Evolutionary conservation across 2,888 invertebrate species (phyloP), one percentile per base, ranked within the genome.

Genomic region (Heliconius ethilla): DNA sequence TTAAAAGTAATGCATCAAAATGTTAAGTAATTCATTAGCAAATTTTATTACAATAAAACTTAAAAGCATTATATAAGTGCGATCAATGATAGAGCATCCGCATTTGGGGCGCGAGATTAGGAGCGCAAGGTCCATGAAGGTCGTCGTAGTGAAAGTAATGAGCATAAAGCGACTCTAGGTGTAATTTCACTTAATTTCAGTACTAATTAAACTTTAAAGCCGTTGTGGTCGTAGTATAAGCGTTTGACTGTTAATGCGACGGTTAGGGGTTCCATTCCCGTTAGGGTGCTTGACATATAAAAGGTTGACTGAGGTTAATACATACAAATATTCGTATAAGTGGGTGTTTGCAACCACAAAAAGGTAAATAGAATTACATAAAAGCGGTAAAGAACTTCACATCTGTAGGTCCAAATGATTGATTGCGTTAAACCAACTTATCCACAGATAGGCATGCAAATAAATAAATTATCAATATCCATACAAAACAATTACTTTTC

Each of bases 81-180:
- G 72, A 76, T 75, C 75, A 80, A 76, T 81, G 75, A 76, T 77
- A 78, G 76, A 77, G 76, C 75, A 78, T 75, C 63, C 75, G 76
- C 70, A 80, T 78, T 80, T 78, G 69, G 78, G 27, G 78, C 78
- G 76, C 76, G 76, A 75, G 77, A 81, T 76, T 79, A 78, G 69
- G 70, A 66, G 79, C 77, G 79, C 83, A 83, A 81, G 83, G 81
- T 81, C 81, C 81, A 80, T 82, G 83, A 83, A 83, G 82, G 82
- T 82, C 83, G 82, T 74, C 65, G 75, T 65, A 79, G 77, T 81
- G 82, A 80, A 81, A 81, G 81, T 78, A 63, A 69, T 78, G 76
- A 75, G 76, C 76, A 74, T 70, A 51, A 37, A 77, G 79, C 70
- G 76, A 70, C n/a, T 74, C 75, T 40, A 59, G 22, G 6, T 77